A percentile compares a stretch with the other conserved stretches of the same genome.
These are phyloP conservation scores for Scaptomyza reducta DNA, from an alignment of 2,888 invertebrate genomes.

Conservation along the genomic window DNA sequence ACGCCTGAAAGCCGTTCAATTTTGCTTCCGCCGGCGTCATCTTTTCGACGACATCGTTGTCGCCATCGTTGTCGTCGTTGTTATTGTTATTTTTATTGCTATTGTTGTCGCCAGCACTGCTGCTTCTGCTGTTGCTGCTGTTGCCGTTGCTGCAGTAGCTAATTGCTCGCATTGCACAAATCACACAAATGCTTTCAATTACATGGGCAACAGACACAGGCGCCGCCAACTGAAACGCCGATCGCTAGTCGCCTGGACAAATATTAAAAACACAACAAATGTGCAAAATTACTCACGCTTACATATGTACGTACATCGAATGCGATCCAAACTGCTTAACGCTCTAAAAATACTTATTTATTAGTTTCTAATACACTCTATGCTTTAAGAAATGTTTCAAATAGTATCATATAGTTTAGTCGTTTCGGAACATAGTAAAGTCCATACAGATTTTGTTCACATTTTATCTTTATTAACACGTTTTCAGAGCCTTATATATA, in stretches of 20 bases:
- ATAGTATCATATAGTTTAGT: too few species aligned
- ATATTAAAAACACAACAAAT: slow-evolving; percentile 33
- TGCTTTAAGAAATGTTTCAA: background rate
- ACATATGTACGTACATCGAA: background rate
- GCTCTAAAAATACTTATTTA: slow-evolving; percentile 4
- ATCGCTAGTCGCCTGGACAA: slow-evolving; percentile 63
- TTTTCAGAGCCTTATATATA: too few species aligned
- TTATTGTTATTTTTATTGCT: slow-evolving; percentile 1
- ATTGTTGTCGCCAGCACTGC: slow-evolving; percentile 14
- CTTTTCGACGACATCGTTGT: slow-evolving; percentile 6
- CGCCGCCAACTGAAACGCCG: slow-evolving; percentile 27
- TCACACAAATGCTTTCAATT: slow-evolving; percentile 79
- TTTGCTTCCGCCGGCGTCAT: slow-evolving; percentile 41
- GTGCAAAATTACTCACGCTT: background rate
- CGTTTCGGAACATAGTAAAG: too few species aligned
- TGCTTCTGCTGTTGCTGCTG: slow-evolving; percentile 12
- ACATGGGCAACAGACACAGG: slow-evolving; percentile 64
- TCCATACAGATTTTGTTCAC: too few species aligned
- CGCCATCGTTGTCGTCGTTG: slow-evolving; percentile 1
- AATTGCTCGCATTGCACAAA: slow-evolving; percentile 78
- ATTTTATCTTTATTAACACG: too few species aligned
- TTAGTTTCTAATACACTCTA: background rate
- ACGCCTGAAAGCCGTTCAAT: slow-evolving; percentile 30
- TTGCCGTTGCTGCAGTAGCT: slow-evolving; percentile 24
- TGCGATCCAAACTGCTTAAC: slow-evolving; percentile 20